phyloP scores from a whole-genome alignment of 2,888 invertebrate species.

The Notodonta ziczac region DNA sequence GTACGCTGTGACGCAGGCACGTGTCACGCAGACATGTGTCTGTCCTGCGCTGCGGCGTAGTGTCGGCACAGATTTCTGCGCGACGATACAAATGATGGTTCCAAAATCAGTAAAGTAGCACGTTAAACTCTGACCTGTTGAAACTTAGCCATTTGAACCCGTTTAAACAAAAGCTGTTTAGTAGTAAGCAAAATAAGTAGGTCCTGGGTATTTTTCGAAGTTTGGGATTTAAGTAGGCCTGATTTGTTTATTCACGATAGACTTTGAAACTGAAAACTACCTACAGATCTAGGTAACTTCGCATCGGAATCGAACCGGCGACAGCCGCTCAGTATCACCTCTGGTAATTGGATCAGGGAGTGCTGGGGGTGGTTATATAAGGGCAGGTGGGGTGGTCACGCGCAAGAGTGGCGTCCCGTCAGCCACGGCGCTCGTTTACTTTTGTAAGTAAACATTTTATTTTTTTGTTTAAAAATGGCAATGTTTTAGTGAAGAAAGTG shows the following conservation, averaged over 20 bases:
- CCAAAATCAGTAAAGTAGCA: no score
- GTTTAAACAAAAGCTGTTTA: no score
- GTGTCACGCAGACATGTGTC: no score
- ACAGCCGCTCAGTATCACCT: slow-evolving; percentile 31
- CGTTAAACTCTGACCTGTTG: no score
- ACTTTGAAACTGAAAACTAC: background rate
- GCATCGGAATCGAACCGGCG: slow-evolving; percentile 44
- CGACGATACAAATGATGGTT: no score
- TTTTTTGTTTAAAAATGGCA: slow-evolving; percentile 7
- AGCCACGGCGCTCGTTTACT: slow-evolving; percentile 62
- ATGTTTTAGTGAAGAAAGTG: background rate
- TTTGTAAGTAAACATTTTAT: slow-evolving; percentile 53
- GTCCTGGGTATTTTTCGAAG: background rate
- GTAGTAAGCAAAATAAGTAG: background rate
- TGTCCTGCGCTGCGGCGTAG: no score
- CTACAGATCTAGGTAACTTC: background rate
- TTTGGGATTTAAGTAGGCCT: no score
- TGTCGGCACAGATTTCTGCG: no score
- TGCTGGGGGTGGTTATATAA: slow-evolving; percentile 58
- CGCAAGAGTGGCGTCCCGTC: slow-evolving; percentile 71
- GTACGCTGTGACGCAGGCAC: no score
- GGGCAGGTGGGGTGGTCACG: slow-evolving; percentile 35
- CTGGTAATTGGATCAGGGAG: slow-evolving; percentile 60
- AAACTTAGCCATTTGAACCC: no score
- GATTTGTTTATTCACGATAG: no score